A percentile compares a stretch with the other conserved stretches of the same genome.
Evolutionary conservation across 1,140 invertebrate species (phyloP).

Genomic region (Drosophila ironensis): DNA sequence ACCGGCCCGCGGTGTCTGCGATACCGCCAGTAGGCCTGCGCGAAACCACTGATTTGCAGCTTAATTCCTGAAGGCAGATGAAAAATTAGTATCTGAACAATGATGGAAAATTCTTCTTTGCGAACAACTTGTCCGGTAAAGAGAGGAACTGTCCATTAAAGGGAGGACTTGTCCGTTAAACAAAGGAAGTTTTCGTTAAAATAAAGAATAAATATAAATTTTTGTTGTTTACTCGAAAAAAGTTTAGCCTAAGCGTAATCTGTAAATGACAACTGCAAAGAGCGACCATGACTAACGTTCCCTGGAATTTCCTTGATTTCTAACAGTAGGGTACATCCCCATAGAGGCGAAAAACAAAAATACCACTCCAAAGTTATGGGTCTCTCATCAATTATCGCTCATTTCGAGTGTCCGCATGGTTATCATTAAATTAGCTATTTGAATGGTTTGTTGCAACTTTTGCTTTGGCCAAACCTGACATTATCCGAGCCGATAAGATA

Average conservation of each 20-base stretch:
- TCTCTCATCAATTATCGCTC: slow-evolving; percentile 52
- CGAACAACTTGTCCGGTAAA: too few relatives aligned
- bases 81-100: too few relatives aligned
- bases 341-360: neutral
- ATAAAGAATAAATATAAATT: too few relatives aligned
- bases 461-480: slow-evolving; percentile 18
- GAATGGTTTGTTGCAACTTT: slow-evolving; percentile 39
- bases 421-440: slow-evolving; percentile 56
- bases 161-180: too few relatives aligned
- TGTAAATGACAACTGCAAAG: too few relatives aligned
- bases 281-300: too few relatives aligned
- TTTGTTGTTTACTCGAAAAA: too few relatives aligned
- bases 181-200: too few relatives aligned
- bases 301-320: slow-evolving; percentile 46
- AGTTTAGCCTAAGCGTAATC: too few relatives aligned
- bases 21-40: slow-evolving; percentile 62
- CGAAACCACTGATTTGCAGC: slow-evolving; percentile 67
- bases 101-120: too few relatives aligned
- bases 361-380: slow-evolving; percentile 4
- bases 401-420: slow-evolving; percentile 35
- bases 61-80: slow-evolving; percentile 55
- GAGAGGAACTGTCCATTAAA: too few relatives aligned
- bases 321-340: slow-evolving; percentile 41
- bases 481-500: slow-evolving; percentile 50
- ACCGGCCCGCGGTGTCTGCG: slow-evolving; percentile 35